Evolutionary conservation across 2,888 invertebrate genomes (phyloP).

Genomic region (Drosophila stalkeri): DNA sequence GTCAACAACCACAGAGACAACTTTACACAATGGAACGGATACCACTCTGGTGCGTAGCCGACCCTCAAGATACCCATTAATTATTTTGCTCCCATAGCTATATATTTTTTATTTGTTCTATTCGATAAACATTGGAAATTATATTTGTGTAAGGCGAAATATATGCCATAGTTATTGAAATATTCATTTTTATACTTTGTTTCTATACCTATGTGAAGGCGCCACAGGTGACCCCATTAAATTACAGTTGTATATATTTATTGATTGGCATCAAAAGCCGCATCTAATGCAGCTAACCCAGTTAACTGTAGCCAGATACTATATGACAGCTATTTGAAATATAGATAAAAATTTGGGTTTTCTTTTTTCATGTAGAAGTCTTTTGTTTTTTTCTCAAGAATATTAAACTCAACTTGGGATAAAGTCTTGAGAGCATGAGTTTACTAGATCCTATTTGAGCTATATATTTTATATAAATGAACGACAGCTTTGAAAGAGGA

Average conservation of each 20-base stretch:
- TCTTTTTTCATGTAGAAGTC: background rate
- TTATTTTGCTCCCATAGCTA: background rate
- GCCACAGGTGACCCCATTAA: slow-evolving; percentile 9
- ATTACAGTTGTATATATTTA: background rate
- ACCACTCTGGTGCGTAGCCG: slow-evolving; percentile 45
- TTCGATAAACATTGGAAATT: background rate
- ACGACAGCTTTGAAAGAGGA: too few species aligned
- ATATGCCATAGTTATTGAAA: background rate
- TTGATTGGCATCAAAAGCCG: slow-evolving; percentile 1
- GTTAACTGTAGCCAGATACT: background rate
- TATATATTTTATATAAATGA: too few species aligned
- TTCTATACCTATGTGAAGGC: background rate
- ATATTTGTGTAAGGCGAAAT: background rate
- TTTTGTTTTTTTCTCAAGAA: background rate
- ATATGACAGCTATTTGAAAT: background rate
- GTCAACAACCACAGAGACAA: slow-evolving; percentile 14
- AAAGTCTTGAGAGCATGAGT: background rate
- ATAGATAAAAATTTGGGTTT: background rate
- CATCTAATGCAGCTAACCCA: background rate
- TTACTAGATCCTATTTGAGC: background rate
- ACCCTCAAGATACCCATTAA: background rate
- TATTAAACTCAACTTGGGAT: background rate
- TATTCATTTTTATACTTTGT: background rate
- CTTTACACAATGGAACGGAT: slow-evolving; percentile 45
- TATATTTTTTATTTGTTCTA: background rate